Percentiles rank a stretch among this genome's conserved stretches.
Conservation (phyloP, 2,888 invertebrate species). For the Mellilla xanthometata region DNA sequence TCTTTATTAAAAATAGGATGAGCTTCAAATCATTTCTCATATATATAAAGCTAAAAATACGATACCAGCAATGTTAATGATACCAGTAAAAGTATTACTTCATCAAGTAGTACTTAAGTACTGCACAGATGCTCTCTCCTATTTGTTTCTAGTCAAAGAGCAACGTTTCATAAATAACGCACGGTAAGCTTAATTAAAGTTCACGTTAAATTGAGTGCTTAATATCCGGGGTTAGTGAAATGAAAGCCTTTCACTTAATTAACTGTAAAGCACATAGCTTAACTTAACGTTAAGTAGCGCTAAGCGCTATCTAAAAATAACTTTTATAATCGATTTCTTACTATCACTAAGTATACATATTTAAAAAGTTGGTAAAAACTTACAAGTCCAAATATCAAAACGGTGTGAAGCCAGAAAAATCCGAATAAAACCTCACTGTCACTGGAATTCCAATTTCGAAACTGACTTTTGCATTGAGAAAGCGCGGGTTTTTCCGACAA, state of each 20-base stretch:
- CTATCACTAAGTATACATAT: not conserved
- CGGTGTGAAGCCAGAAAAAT: slow-evolving; percentile 8
- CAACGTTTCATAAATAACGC: not conserved
- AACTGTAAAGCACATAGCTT: slow-evolving; percentile 1
- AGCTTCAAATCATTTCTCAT: too few relatives aligned
- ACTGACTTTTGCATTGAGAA: slow-evolving; percentile 20
- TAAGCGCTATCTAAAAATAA: slow-evolving; percentile 9
- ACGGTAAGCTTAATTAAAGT: not conserved
- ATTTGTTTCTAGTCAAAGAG: too few relatives aligned
- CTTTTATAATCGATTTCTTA: not conserved
- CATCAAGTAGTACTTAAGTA: too few relatives aligned
- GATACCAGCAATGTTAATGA: too few relatives aligned
- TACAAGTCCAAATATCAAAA: slow-evolving; percentile 17
- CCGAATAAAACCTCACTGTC: slow-evolving; percentile 27
- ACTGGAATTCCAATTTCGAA: slow-evolving; percentile 22
- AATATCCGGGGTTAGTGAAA: not conserved
- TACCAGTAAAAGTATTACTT: too few relatives aligned
- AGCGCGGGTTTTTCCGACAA: slow-evolving; percentile 19
- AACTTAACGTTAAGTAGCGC: too few relatives aligned
- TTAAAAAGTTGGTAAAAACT: too few relatives aligned
- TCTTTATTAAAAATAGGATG: too few relatives aligned
- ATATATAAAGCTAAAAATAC: too few relatives aligned
- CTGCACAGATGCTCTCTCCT: too few relatives aligned
- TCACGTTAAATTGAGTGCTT: not conserved
- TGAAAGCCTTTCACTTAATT: slow-evolving; percentile 7